phyloP scores from a whole-genome alignment of 2,113 vertebrate species.

The Salvator merianae region DNA sequence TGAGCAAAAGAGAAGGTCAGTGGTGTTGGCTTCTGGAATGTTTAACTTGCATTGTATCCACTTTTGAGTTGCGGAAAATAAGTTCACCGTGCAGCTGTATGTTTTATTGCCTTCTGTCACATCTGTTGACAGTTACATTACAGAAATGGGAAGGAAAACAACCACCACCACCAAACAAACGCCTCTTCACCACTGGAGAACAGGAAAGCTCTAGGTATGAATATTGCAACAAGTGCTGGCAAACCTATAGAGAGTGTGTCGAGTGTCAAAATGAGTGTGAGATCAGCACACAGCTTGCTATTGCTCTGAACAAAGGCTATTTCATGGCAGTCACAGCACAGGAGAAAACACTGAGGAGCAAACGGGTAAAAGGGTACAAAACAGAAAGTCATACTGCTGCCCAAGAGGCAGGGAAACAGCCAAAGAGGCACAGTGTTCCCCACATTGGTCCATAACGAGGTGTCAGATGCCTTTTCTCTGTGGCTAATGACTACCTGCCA shows the following conservation, averaged over 20 bases:
- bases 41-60: neutral
- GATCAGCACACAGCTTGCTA: slow-evolving; percentile 49
- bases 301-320: slow-evolving; percentile 54
- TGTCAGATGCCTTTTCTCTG: slow-evolving; percentile 45
- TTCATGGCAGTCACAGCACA: slow-evolving; percentile 48
- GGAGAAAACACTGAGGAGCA: slow-evolving; percentile 46
- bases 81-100: slow-evolving; percentile 25
- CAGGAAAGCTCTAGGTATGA: slow-evolving; percentile 46
- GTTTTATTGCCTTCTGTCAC: slow-evolving; percentile 51
- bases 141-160: slow-evolving; percentile 15
- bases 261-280: slow-evolving; percentile 48
- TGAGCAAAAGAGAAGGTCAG: neutral
- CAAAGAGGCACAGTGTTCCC: slow-evolving; percentile 15
- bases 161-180: slow-evolving; percentile 27
- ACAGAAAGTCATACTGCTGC: slow-evolving; percentile 34
- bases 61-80: neutral
- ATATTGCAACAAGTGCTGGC: slow-evolving; percentile 57
- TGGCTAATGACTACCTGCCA: slow-evolving; percentile 33
- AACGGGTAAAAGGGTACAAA: slow-evolving; percentile 51
- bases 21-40: neutral
- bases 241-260: slow-evolving; percentile 47
- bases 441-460: slow-evolving; percentile 42
- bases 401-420: slow-evolving; percentile 32
- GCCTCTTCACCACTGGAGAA: slow-evolving; percentile 22
- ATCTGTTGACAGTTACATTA: slow-evolving; percentile 51